Evolutionary conservation across 2,797 vertebrate species (phyloP), one percentile per base, ranked within the genome.

Genomic region (Brachymystax lenok): DNA sequence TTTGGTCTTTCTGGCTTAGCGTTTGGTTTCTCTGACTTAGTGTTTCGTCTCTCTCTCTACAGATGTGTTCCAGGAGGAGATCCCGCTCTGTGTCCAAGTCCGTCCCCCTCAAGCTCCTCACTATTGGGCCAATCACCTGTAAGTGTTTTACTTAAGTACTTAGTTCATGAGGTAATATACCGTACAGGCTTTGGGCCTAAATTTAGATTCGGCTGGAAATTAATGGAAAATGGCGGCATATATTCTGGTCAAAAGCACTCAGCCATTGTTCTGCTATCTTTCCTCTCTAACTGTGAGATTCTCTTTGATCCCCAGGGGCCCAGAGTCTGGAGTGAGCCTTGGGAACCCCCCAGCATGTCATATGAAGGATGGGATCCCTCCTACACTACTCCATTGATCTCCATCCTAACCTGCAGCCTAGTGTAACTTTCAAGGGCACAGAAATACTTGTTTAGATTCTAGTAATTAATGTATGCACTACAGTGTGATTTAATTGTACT

Each of bases 1-100:
- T 1, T 28, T 28, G 27, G 27, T 28, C 27, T 28, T 2, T 30
- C 30, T 76, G 24, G 24, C 24, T 30, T 30, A 30, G 28, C 3
- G 28, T 3, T 30, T 30, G 28, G 28, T 30, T 3, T 3, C 28
- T 28, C 27, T 28, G 27, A 28, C 27, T 1, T 28, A 1, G 27
- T 28, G 27, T 1, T 28, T 28, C 1, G 27, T 28, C 27, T 28
- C 27, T 30, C 30, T 76, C 17, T 68, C 50, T 27, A 40, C 77
- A 79, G 81, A 94, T 95, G 84, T 82, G 81, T 72, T 56, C 16
- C n/a, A 71, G 71, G 28, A 71, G 81, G 71, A 27, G 8, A 1
- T 59, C 71, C 28, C 81, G 77, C 51, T 82, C 77, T n/a, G 40
- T 79, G 27, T 77, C 75, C 68, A 74, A 51, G 21, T 63, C 73